Conservation (phyloP, 1,140 invertebrate genomes). For the Hylaeus volcanicus region DNA sequence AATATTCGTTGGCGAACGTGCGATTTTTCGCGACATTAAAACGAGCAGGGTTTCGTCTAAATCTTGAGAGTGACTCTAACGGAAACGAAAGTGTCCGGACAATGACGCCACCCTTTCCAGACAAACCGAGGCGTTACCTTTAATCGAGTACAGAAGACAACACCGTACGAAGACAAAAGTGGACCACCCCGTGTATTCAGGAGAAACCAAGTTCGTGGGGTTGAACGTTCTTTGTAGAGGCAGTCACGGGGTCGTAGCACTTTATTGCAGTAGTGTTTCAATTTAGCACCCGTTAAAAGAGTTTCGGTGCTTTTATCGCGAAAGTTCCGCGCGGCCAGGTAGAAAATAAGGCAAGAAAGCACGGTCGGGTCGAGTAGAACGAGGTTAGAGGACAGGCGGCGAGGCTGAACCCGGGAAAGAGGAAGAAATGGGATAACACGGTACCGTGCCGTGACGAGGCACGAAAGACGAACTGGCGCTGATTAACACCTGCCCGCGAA, state of each 20-base stretch:
- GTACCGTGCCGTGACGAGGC: slow-evolving; percentile 53
- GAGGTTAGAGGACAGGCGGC: slow-evolving; percentile 22
- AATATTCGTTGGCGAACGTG: too few relatives aligned
- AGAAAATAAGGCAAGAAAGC: slow-evolving; percentile 57
- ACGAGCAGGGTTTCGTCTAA: too few relatives aligned
- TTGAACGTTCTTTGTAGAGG: not conserved
- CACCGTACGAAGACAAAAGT: too few relatives aligned
- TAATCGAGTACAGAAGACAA: too few relatives aligned
- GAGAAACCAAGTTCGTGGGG: not conserved
- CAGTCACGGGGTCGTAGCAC: slow-evolving; percentile 17
- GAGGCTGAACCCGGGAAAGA: slow-evolving; percentile 9
- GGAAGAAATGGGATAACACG: slow-evolving; percentile 30
- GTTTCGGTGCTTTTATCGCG: slow-evolving; percentile 67
- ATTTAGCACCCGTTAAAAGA: slow-evolving; percentile 64
- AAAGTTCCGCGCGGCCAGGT: slow-evolving; percentile 54
- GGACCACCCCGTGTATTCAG: slow-evolving; percentile 2
- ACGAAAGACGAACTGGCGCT: slow-evolving; percentile 35
- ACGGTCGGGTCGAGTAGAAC: slow-evolving; percentile 5
- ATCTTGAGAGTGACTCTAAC: too few relatives aligned
- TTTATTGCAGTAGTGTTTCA: slow-evolving; percentile 68
- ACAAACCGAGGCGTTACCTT: too few relatives aligned
- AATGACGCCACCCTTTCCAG: too few relatives aligned
- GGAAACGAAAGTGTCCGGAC: too few relatives aligned
- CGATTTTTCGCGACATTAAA: too few relatives aligned
- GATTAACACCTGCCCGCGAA: slow-evolving; percentile 42